A percentile compares a stretch with the other conserved stretches of the same genome.
Evolutionary conservation across 1,140 invertebrate species (phyloP).

Genomic region (Tetragnatha versicolor): DNA sequence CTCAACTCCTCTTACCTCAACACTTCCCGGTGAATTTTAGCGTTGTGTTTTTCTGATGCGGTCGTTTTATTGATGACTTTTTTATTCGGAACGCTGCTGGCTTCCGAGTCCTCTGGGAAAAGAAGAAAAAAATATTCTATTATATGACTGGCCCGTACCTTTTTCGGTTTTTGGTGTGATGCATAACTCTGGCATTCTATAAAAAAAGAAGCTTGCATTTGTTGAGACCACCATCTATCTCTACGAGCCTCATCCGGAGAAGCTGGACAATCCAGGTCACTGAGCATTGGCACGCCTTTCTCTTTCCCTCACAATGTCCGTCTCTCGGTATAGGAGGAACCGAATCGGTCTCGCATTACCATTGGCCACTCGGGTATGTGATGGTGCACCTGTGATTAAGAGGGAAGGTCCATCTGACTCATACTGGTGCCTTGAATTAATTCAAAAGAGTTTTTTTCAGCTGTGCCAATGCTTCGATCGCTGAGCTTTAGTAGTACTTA

Average conservation of each 20-base stretch:
- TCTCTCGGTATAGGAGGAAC: too few relatives aligned
- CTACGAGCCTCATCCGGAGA: not conserved
- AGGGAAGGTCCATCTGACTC: conserved; percentile 46
- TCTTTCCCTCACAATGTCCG: conserved; percentile 48
- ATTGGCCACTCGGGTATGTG: too few relatives aligned
- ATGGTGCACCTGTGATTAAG: conserved; percentile 53
- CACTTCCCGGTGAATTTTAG: conserved; percentile 54
- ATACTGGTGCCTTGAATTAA: conserved; percentile 52
- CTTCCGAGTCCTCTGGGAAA: conserved; percentile 49
- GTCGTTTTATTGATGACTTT: conserved; percentile 24
- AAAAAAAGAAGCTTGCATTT: conserved; percentile 33
- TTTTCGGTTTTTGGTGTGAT: conserved; percentile 17
- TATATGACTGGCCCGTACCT: conserved; percentile 16
- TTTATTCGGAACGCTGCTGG: conserved; percentile 20
- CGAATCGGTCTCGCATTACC: too few relatives aligned
- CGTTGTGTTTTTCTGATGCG: conserved; percentile 50
- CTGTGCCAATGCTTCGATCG: conserved; percentile 14
- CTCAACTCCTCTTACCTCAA: conserved; percentile 34
- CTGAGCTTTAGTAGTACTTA: not conserved
- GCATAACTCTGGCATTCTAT: conserved; percentile 16
- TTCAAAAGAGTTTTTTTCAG: conserved; percentile 24
- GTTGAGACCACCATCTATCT: too few relatives aligned
- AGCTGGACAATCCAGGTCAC: not conserved
- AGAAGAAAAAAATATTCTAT: not conserved
- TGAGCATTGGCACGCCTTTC: conserved; percentile 14